Percentiles rank a stretch among this genome's conserved stretches.
These are phyloP conservation scores for Burhinus bistriatus DNA, from an alignment of 2,113 vertebrate genomes.

Conservation along the genomic window DNA sequence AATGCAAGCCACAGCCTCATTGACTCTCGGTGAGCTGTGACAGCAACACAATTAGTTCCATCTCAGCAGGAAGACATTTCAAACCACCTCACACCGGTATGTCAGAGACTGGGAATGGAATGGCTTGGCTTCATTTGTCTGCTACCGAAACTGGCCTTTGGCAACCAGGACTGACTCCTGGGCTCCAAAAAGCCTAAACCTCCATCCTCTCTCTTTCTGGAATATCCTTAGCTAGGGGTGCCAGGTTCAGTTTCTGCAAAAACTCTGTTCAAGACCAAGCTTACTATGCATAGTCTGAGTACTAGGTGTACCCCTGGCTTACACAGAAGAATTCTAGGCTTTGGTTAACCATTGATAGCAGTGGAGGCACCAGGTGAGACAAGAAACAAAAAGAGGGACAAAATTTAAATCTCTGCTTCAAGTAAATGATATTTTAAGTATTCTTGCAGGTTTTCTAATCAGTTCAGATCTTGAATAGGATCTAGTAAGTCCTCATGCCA, in stretches of 20 bases:
- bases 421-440: not conserved
- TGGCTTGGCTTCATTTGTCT: not conserved
- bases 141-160: not conserved
- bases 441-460: not conserved
- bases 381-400: not conserved
- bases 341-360: not conserved
- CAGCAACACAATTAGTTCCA: not conserved
- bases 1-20: not conserved
- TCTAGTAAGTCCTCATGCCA: not conserved
- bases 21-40: fast-evolving
- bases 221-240: not conserved
- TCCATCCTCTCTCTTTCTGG: not conserved
- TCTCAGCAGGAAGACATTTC: not conserved
- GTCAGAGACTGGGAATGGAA: not conserved
- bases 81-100: not conserved
- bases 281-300: not conserved
- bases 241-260: not conserved
- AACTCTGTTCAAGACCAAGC: not conserved
- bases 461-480: not conserved
- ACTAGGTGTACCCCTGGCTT: not conserved
- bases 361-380: not conserved
- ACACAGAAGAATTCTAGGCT: not conserved
- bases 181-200: not conserved
- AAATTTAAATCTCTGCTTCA: not conserved
- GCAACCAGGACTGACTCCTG: not conserved